phyloP scores from a whole-genome alignment of 2,888 invertebrate species.

The Cataglyphis livida region DNA sequence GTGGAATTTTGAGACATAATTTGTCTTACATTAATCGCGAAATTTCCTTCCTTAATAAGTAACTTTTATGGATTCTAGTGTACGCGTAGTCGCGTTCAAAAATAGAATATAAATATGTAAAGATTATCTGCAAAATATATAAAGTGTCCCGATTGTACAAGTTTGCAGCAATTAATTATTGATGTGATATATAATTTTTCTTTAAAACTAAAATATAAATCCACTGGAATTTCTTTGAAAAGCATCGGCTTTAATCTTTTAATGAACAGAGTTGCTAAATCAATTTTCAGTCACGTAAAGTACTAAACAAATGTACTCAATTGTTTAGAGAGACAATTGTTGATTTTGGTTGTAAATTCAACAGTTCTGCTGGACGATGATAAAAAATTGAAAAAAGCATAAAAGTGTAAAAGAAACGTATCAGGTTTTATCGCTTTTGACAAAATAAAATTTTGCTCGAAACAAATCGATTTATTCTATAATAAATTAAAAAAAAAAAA shows the following conservation, averaged over 20 bases:
- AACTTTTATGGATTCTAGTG: background rate
- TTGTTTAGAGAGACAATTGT: background rate
- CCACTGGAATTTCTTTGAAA: background rate
- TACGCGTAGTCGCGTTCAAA: background rate
- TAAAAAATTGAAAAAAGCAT: background rate
- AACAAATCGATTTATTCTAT: background rate
- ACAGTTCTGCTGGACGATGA: background rate
- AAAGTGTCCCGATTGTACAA: background rate
- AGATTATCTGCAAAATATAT: background rate
- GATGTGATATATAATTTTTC: background rate
- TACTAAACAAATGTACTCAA: background rate
- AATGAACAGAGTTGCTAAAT: conserved; percentile 4
- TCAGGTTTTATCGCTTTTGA: background rate
- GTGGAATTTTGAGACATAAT: background rate
- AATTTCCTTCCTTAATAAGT: background rate
- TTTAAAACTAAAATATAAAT: background rate
- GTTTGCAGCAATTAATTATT: background rate
- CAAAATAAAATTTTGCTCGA: background rate
- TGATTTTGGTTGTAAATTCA: conserved; percentile 5
- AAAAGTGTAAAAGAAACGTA: background rate
- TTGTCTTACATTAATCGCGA: background rate
- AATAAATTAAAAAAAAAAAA: background rate
- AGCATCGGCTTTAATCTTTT: background rate
- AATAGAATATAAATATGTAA: background rate
- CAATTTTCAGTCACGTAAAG: background rate